Evolutionary conservation across 2,797 vertebrate species (phyloP).

Genomic region (Notolabrus celidotus): DNA sequence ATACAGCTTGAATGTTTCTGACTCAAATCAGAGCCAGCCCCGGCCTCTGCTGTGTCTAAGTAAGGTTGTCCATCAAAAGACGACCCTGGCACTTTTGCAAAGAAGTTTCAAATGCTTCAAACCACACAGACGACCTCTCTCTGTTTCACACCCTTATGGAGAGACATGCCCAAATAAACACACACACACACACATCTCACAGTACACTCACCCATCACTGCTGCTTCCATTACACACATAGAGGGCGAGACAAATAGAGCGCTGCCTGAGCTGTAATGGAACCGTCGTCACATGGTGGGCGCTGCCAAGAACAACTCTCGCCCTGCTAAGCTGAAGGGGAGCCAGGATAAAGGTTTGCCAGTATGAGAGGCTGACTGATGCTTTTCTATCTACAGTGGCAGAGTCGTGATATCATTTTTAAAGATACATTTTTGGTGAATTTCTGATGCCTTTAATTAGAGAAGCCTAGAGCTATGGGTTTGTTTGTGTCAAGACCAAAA

Average conservation of each 20-base stretch:
- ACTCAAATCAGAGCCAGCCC: slow-evolving; percentile 29
- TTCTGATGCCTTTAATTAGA: slow-evolving; percentile 24
- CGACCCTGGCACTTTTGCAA: slow-evolving; percentile 37
- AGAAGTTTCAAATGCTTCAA: slow-evolving; percentile 55
- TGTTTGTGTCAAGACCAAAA: background rate
- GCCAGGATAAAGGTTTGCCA: slow-evolving; percentile 44
- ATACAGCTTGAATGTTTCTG: slow-evolving; percentile 2
- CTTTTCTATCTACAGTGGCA: slow-evolving; percentile 47
- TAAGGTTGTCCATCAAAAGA: slow-evolving; percentile 64
- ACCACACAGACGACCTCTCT: slow-evolving; percentile 26
- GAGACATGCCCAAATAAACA: slow-evolving; percentile 32
- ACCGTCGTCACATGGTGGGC: slow-evolving; percentile 40
- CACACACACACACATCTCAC: slow-evolving; percentile 21
- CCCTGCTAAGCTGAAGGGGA: slow-evolving; percentile 37
- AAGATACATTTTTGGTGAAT: slow-evolving; percentile 39
- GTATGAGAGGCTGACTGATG: slow-evolving; percentile 29
- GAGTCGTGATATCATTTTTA: slow-evolving; percentile 60
- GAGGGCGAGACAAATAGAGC: slow-evolving; percentile 62
- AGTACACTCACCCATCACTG: slow-evolving; percentile 37
- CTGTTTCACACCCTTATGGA: slow-evolving; percentile 14
- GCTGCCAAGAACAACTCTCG: slow-evolving; percentile 56
- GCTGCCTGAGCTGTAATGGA: slow-evolving; percentile 58
- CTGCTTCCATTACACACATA: slow-evolving; percentile 59
- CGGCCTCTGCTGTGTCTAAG: slow-evolving; percentile 25
- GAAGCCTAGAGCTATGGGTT: slow-evolving; percentile 19